Conservation (phyloP, 2,888 invertebrate species). For the Chironomus riparius region DNA sequence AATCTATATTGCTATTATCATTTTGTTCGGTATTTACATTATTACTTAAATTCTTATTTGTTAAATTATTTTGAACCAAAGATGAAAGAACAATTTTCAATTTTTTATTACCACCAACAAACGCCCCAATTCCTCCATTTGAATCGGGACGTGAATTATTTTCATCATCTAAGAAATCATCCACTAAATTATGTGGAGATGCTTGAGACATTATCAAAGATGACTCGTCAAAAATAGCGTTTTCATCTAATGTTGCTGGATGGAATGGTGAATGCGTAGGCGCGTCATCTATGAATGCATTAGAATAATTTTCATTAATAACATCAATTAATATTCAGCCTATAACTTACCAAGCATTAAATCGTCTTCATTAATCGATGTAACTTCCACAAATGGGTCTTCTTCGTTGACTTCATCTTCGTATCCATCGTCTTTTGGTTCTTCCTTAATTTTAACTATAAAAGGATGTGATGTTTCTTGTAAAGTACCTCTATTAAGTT, state of each 20-base stretch:
- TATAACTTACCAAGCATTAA: constrained; percentile 32
- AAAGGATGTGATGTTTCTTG: constrained; percentile 34
- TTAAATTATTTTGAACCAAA: constrained; percentile 12
- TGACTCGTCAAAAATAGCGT: constrained; percentile 14
- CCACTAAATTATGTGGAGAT: background rate
- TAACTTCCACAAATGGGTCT: constrained; percentile 42
- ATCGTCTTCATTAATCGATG: constrained; percentile 39
- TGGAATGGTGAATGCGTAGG: constrained; percentile 12
- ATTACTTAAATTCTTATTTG: constrained; percentile 21
- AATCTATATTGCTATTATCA: constrained; percentile 31
- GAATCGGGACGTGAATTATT: constrained; percentile 11
- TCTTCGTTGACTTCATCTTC: constrained; percentile 34
- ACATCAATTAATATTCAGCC: no score
- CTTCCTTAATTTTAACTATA: constrained; percentile 57
- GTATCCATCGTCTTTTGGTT: constrained; percentile 56
- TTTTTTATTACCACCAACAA: constrained; percentile 13
- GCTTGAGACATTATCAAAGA: background rate
- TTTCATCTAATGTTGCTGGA: constrained; percentile 6
- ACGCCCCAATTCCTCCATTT: background rate
- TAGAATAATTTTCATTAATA: background rate
- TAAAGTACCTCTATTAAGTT: constrained; percentile 29
- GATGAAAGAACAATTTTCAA: constrained; percentile 23
- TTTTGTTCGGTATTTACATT: constrained; percentile 29
- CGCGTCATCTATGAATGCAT: background rate
- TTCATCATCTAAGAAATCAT: background rate